phyloP scores from a whole-genome alignment of 2,797 vertebrate species.

The Lepus oiostolus region DNA sequence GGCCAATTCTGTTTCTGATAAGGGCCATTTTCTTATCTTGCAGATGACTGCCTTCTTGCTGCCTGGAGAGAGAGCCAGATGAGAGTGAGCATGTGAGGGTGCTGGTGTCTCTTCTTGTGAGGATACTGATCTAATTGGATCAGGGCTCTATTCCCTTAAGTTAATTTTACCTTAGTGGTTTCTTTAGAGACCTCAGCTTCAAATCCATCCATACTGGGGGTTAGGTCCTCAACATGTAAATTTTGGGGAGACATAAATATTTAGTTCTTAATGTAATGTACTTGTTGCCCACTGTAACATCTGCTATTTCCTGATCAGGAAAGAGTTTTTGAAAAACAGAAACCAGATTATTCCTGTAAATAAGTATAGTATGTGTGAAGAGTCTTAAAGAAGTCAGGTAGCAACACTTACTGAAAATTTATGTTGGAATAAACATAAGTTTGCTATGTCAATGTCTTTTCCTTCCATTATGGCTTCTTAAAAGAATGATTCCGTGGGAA shows the following conservation, averaged over 20 bases:
- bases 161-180: slow-evolving; percentile 34
- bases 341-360: neutral
- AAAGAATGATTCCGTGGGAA: neutral
- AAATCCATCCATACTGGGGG: neutral
- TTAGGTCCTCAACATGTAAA: neutral
- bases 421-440: neutral
- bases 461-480: neutral
- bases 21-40: neutral
- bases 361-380: neutral
- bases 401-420: slow-evolving; percentile 37
- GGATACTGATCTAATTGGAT: neutral
- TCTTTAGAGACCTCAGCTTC: neutral
- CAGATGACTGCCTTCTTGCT: neutral
- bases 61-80: neutral
- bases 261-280: neutral
- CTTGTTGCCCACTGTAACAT: neutral
- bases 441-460: neutral
- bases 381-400: neutral
- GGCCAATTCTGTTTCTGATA: neutral
- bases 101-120: slow-evolving; percentile 24
- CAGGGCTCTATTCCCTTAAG: neutral
- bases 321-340: slow-evolving; percentile 36
- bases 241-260: neutral
- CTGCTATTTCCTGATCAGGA: neutral
- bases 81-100: neutral